phyloP scores from a whole-genome alignment of 2,888 invertebrate genomes.

The Bellardia bayeri region DNA sequence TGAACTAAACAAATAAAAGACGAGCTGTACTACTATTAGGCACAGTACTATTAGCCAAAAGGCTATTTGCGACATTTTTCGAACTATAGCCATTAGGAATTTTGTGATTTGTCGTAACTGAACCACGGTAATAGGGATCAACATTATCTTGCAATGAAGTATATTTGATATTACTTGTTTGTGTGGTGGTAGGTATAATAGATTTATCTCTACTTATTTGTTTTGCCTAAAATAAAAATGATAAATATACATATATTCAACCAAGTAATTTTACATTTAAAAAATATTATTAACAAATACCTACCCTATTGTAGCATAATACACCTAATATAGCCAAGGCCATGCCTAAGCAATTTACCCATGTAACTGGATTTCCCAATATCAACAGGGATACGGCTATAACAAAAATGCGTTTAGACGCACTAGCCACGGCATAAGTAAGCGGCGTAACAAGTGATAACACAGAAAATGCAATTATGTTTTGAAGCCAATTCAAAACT shows the following conservation, averaged over 20 bases:
- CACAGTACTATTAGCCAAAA: constrained; percentile 80
- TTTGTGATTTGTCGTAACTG: constrained; percentile 76
- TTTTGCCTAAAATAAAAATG: constrained; percentile 86
- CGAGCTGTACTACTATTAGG: constrained; percentile 80
- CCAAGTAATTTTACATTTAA: background rate
- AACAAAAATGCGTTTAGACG: constrained; percentile 96
- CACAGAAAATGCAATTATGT: constrained; percentile 97
- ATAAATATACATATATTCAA: background rate
- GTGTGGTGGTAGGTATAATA: constrained; percentile 85
- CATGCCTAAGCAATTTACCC: constrained; percentile 95
- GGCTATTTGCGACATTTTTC: constrained; percentile 77
- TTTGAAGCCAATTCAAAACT: constrained; percentile 96
- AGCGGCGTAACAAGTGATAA: constrained; percentile 96
- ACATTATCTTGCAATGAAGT: constrained; percentile 78
- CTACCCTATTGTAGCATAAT: constrained; percentile 93
- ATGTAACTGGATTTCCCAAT: constrained; percentile 95
- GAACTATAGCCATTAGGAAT: constrained; percentile 74
- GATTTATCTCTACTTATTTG: constrained; percentile 87
- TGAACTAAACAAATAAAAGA: constrained; percentile 82
- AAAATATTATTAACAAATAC: constrained; percentile 40
- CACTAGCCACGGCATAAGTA: constrained; percentile 97
- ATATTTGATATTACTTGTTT: constrained; percentile 83
- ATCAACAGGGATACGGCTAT: constrained; percentile 94
- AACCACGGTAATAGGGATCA: constrained; percentile 79
- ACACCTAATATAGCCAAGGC: constrained; percentile 95